Conservation (phyloP, 2,797 vertebrate genomes). For the Notolepis coatsorum region DNA sequence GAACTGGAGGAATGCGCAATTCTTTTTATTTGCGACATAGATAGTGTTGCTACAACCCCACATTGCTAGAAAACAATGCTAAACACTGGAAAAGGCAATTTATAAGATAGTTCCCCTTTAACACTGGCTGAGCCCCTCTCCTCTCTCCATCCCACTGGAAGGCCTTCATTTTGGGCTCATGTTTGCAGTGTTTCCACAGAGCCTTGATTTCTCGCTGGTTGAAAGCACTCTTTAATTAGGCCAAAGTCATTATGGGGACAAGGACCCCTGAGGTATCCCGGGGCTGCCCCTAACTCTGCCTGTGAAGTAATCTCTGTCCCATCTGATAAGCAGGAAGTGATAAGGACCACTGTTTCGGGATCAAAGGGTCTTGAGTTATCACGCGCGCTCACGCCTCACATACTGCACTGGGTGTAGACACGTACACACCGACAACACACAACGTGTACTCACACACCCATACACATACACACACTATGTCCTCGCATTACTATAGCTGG, state of each 20-base stretch:
- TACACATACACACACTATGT: no score
- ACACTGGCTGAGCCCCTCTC: constrained; percentile 12
- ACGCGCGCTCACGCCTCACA: neutral
- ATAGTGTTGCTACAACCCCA: no score
- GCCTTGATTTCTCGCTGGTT: constrained; percentile 63
- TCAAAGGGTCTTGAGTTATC: constrained; percentile 57
- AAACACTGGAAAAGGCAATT: no score
- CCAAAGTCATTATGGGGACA: constrained; percentile 51
- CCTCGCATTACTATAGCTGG: constrained; percentile 37
- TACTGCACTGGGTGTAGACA: neutral
- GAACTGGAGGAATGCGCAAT: no score
- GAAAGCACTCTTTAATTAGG: constrained; percentile 55
- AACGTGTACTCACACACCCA: neutral
- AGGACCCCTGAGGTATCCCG: constrained; percentile 59
- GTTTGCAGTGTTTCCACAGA: constrained; percentile 47
- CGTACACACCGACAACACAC: no score
- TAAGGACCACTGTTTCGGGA: constrained; percentile 60
- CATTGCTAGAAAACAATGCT: no score
- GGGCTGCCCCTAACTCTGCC: constrained; percentile 33
- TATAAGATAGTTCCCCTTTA: no score
- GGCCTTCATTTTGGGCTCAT: constrained; percentile 40
- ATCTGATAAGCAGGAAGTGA: constrained; percentile 71
- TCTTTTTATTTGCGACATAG: no score
- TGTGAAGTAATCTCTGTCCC: constrained; percentile 51
- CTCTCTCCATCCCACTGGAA: constrained; percentile 12